These are phyloP conservation scores for Habropoda laboriosa DNA, from an alignment of 1,140 invertebrate genomes.

Conservation along the genomic window DNA sequence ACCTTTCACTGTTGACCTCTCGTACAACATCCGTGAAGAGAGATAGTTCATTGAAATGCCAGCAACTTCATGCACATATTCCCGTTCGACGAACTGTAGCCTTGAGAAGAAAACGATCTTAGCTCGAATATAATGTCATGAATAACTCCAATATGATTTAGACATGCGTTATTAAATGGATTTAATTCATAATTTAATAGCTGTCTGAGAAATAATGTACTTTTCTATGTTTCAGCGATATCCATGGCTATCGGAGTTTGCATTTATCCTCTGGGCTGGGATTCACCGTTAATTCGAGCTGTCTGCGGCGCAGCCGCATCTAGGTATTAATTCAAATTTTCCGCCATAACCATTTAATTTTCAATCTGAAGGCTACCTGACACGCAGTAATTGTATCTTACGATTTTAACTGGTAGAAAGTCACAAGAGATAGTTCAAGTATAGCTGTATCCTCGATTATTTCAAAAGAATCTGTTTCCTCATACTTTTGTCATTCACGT, in stretches of 20 bases:
- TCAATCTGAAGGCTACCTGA: not conserved
- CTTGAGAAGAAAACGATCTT: not conserved
- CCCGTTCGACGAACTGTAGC: not conserved
- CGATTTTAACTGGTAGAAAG: no score
- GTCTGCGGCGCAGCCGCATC: constrained; percentile 92
- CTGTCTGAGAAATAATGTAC: not conserved
- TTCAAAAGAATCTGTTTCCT: no score
- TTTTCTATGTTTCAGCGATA: constrained; percentile 84
- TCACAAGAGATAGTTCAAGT: no score
- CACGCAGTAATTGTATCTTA: not conserved
- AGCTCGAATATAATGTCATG: not conserved
- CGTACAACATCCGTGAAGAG: constrained; percentile 20
- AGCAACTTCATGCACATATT: not conserved
- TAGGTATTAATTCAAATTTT: constrained; percentile 80
- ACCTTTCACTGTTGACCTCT: constrained; percentile 75
- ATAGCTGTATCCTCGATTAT: no score
- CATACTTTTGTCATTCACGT: not conserved
- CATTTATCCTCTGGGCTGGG: constrained; percentile 97
- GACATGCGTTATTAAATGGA: not conserved
- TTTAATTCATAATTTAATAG: not conserved
- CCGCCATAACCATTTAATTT: not conserved
- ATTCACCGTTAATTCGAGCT: constrained; percentile 89
- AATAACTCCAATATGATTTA: not conserved
- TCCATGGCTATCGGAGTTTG: constrained; percentile 92
- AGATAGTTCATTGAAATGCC: constrained; percentile 27